Conservation (phyloP, 2,888 invertebrate species). For the Agriopis aurantiaria region DNA sequence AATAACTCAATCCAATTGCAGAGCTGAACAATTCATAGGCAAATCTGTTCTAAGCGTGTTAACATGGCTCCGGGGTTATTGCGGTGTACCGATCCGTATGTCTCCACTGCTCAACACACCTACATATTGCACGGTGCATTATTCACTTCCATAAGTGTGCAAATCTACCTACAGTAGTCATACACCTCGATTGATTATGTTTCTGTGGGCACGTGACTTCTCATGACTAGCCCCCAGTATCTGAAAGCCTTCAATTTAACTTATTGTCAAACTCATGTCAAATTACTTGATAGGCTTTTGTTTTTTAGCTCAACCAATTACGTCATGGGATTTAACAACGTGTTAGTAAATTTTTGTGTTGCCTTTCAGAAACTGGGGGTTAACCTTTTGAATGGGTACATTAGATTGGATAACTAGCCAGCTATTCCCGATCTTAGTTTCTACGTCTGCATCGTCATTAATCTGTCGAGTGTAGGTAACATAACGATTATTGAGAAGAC, state of each 20-base stretch:
- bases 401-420: conserved; percentile 24
- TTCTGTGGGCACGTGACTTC: neutral
- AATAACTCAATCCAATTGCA: conserved; percentile 72
- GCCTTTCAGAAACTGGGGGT: neutral
- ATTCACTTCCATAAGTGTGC: conserved; percentile 11
- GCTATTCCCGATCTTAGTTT: conserved; percentile 37
- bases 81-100: conserved; percentile 72
- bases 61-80: conserved; percentile 78
- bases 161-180: neutral
- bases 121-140: conserved; percentile 34
- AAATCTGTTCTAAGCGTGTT: conserved; percentile 81
- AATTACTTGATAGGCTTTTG: too few relatives aligned
- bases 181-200: conserved; percentile 4
- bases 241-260: too few relatives aligned
- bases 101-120: conserved; percentile 52
- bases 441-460: conserved; percentile 55
- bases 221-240: too few relatives aligned
- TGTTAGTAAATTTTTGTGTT: neutral
- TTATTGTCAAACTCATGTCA: too few relatives aligned
- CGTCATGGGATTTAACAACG: too few relatives aligned
- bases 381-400: too few relatives aligned
- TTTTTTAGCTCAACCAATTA: too few relatives aligned
- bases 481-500: conserved; percentile 49
- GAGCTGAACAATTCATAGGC: conserved; percentile 79
- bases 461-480: conserved; percentile 51